Base-by-base conservation (phyloP, 1,140 invertebrate species). In the Lamellibrachia luymesi region DNA sequence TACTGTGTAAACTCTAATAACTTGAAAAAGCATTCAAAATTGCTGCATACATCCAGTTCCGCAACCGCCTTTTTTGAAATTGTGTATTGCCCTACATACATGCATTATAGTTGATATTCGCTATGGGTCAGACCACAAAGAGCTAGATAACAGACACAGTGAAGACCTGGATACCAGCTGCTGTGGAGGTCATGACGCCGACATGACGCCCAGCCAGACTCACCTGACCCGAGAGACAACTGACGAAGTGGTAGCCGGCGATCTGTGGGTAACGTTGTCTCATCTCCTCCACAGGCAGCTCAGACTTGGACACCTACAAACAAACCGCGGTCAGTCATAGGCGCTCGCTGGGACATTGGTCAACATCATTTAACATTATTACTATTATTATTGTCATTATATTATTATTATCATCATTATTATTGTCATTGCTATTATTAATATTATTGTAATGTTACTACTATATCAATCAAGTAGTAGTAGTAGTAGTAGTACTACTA, bases 181-280 rank as follows among this genome's bases (percentile, higher is more conserved):
- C 1, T 38, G 38, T 38, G 38, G 38, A 38, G 38, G 38, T 38
- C 38, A 38, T 38, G 38, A 38, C 38, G 38, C 38, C 38, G 38
- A 38, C 38, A 22, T 80, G 64, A 22, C 4, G 8, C 64, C 64
- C 1, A 22, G 10, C 50, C 2, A 4, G 50, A 50, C 90, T 94
- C 93, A 95, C 95, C 94, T 95, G 94, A 90, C 95, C 95, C 25
- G 95, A 94, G 91, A 94, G 95, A 6, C 95, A 95, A 92, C 95
- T 96, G 91, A 96, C 95, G 94, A 95, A 95, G 94, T 95, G 94
- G 93, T 96, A 96, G 8, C 94, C 95, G 90, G 93, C 94, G 92
- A 96, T 96, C 92, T 96, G 95, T 27, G 95, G 95, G 92, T 95
- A 96, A 51, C 94, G 93, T 4, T 93, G 92, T 93, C 94, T 94